A percentile compares a stretch with the other conserved stretches of the same genome.
These are phyloP conservation scores for Phyllostomus hastatus DNA, from an alignment of 2,113 vertebrate species.

Conservation along the genomic window DNA sequence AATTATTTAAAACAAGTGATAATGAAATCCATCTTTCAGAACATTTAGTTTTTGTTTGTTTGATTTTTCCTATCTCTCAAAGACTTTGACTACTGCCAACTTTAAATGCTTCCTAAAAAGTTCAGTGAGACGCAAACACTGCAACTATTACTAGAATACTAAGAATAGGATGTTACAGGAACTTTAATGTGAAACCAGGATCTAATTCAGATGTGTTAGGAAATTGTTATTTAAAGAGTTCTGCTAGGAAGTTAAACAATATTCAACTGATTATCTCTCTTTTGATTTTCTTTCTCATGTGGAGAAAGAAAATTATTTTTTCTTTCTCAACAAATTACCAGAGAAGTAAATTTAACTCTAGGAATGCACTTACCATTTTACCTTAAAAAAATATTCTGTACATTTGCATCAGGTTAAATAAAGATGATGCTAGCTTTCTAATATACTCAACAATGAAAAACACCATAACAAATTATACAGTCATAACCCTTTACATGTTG, in stretches of 20 bases:
- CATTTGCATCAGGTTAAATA: background rate
- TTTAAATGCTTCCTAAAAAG: constrained; percentile 19
- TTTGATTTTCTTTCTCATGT: background rate
- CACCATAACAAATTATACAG: background rate
- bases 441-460: background rate
- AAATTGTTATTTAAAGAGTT: constrained; percentile 22
- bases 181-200: background rate
- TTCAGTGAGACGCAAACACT: background rate
- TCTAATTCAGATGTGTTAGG: background rate
- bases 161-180: background rate
- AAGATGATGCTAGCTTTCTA: background rate
- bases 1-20: background rate
- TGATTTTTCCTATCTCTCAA: constrained; percentile 7
- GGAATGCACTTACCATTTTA: background rate
- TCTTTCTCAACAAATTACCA: background rate
- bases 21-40: background rate
- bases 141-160: background rate
- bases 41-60: constrained; percentile 40
- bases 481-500: background rate
- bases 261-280: background rate
- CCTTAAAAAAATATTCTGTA: background rate
- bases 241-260: background rate
- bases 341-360: background rate
- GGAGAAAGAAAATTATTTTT: background rate
- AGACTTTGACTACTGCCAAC: background rate